phyloP scores from a whole-genome alignment of 2,797 vertebrate species.

The Ptychobarbus kaznakovi region DNA sequence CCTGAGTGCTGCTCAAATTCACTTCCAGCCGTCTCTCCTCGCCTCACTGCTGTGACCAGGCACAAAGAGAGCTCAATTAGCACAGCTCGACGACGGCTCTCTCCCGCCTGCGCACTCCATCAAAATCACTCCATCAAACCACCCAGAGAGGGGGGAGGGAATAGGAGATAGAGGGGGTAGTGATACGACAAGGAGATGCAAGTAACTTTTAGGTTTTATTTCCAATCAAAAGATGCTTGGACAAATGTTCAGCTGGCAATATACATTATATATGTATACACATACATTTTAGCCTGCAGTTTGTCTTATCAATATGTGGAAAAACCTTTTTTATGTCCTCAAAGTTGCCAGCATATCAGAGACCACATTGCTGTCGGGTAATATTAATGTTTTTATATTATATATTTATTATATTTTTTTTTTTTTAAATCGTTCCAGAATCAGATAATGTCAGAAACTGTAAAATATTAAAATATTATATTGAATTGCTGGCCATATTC shows the following conservation, averaged over 20 bases:
- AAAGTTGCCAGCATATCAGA: neutral
- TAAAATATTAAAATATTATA: neutral
- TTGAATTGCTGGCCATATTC: neutral
- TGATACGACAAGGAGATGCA: conserved; percentile 65
- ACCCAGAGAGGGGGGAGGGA: conserved; percentile 51
- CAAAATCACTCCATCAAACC: conserved; percentile 73
- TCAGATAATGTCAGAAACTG: neutral
- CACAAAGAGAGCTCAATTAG: conserved; percentile 83
- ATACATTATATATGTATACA: too few species aligned
- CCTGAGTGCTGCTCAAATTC: conserved; percentile 78
- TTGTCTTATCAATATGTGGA: neutral
- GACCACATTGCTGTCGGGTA: neutral
- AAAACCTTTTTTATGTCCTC: neutral
- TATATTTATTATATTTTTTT: neutral
- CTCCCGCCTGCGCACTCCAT: conserved; percentile 65
- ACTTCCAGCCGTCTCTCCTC: conserved; percentile 69
- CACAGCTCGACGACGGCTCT: conserved; percentile 69
- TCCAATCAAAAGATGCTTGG: conserved; percentile 70
- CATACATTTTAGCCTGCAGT: neutral
- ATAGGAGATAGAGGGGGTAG: conserved; percentile 59
- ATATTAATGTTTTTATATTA: neutral
- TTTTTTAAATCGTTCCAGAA: neutral
- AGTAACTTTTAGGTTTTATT: conserved; percentile 73
- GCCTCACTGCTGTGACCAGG: conserved; percentile 75
- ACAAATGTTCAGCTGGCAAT: conserved; percentile 66